Base-by-base conservation (phyloP, 2,888 invertebrate genomes). In the Sceliomorpha sp. region DNA sequence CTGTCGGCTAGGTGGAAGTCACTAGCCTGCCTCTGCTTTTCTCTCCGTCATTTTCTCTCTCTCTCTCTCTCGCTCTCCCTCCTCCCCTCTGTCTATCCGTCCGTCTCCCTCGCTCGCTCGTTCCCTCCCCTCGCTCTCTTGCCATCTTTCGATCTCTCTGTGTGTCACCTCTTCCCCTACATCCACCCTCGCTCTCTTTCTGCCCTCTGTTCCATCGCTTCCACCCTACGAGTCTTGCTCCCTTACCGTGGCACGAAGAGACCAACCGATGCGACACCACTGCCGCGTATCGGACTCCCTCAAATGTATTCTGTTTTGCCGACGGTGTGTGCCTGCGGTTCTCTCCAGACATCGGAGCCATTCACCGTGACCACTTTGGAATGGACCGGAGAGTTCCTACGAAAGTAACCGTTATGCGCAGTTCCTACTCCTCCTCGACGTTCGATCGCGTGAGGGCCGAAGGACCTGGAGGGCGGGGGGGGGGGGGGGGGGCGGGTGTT, bases 191-290 rank as follows among this genome's bases (percentile, higher is more conserved):
- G 9, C 27, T 13, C 42, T 26, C 27, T 29, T n/a, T n/a, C 24
- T 24, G 8, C 27, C 8, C 20, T 20, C 20, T 5, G 20, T 20
- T 20, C 2, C 20, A 9, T 9, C 8, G 27, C 27, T 8, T 10
- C 10, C 15, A 37, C 15, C 15, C 37, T 17, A 4, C 9, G 37
- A 37, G 9, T 8, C 15, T 4, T 13, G 6, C 37, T 37, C 37
- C 14, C 15, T 37, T 14, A 17, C 37, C 14, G 13, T 8, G 13
- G 6, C 31, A 20, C 13, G 26, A 29, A 40, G 31, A 39, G 36
- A 50, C 60, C 50, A 36, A 50, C 60, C 42, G 58, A 14, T 40
- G 58, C 58, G 45, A 39, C 47, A 47, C 44, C 55, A 34, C 42
- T 9, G 55, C 40, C 40, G 14, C 44, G 55, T 13, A 27, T 45